Base-by-base conservation (phyloP, 2,113 vertebrate species). In the Lepisosteus osseus region DNA sequence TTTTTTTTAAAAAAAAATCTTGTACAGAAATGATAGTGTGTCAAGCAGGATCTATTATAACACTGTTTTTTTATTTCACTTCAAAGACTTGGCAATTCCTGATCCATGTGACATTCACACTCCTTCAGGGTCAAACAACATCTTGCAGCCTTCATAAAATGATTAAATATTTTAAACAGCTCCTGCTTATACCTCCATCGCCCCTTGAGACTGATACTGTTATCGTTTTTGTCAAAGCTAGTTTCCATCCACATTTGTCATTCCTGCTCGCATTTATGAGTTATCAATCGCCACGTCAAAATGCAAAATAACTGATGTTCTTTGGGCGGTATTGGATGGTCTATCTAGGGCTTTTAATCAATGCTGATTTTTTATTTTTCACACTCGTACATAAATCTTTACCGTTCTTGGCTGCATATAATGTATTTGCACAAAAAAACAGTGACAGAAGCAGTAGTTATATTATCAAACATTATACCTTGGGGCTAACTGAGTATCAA, bases 81-180 rank as follows among this genome's bases (percentile, higher is more conserved):
- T 93, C 91, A 94, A 93, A 93, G 91, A 89, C 91, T 88, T 88
- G 90, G 92, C 91, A 93, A 92, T 93, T 92, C 92, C 92, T 92
- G 92, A 92, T 92, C 93, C 90, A 91, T 92, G 91, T 92, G 93
- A 94, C 92, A 93, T 93, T 94, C 91, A 93, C 89, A 88, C 90
- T 92, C 92, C 92, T 94, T 92, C 93, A 94, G 93, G 93, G 93
- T 94, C 93, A 94, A 90, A 92, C 92, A 89, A 89, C 93, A 90
- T 93, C 92, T 93, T 94, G 94, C 91, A 92, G 93, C 91, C 91
- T 94, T 94, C 93, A 92, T 93, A 93, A 92, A 91, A 93, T 94
- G 93, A 98, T 98, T 98, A 98, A 98, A 98, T 98, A 98, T 98
- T 98, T 98, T 98, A 97, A 98, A 95, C 95, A 97, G 96, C 93